phyloP scores from a whole-genome alignment of 2,113 vertebrate genomes.

The Gymnorhina tibicen region DNA sequence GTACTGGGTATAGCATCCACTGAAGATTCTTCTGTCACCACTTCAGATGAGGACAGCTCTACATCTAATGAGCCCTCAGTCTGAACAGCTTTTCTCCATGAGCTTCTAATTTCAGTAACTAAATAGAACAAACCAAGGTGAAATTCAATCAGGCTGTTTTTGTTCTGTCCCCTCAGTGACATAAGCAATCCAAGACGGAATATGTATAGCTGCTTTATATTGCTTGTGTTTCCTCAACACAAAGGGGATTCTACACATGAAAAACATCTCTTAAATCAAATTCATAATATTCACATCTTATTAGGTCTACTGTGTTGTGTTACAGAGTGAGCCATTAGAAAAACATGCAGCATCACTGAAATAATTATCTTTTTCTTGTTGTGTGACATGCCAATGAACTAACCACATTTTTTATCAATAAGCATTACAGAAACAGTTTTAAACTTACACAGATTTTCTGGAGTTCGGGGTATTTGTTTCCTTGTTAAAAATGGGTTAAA shows the following conservation, averaged over 20 bases:
- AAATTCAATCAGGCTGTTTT: not conserved
- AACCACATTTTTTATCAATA: not conserved
- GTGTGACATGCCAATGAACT: not conserved
- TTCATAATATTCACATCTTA: not conserved
- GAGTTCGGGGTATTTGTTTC: constrained; percentile 83
- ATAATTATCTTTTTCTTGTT: not conserved
- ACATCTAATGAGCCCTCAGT: not conserved
- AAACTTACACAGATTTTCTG: constrained; percentile 87
- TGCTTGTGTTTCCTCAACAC: not conserved
- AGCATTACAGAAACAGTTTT: not conserved
- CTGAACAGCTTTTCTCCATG: constrained; percentile 69
- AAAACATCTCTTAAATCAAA: not conserved
- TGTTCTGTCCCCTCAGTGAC: not conserved
- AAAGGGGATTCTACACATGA: not conserved
- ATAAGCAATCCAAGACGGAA: not conserved
- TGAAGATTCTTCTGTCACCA: not conserved
- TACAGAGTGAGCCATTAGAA: not conserved
- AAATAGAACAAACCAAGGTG: not conserved
- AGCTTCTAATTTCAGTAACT: constrained; percentile 74
- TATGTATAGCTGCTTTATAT: not conserved
- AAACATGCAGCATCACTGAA: not conserved
- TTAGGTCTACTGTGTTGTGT: not conserved
- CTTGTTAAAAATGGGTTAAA: constrained; percentile 81
- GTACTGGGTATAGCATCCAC: not conserved
- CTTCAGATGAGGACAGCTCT: not conserved